Evolutionary conservation across 1,140 invertebrate species (phyloP).

Genomic region (Aphelenchoides avenae): DNA sequence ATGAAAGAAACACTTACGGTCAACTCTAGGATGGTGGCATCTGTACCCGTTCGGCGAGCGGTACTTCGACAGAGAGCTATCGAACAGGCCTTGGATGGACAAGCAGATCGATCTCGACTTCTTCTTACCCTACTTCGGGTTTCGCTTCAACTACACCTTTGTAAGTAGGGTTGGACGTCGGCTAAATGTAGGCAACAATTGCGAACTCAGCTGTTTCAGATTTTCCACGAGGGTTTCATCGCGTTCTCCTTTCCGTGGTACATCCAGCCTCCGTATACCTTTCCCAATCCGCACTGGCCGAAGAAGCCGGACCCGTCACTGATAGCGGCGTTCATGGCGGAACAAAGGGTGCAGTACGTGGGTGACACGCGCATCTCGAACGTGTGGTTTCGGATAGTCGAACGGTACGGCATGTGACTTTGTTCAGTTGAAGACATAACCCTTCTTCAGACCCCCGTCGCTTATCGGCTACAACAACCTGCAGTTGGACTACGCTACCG

Average conservation of each 20-base stretch:
- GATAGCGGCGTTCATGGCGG: conserved; percentile 85
- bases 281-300: conserved; percentile 80
- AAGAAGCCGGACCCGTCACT: conserved; percentile 80
- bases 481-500: conserved; percentile 25
- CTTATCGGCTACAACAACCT: conserved; percentile 44
- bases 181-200: background rate
- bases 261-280: conserved; percentile 75
- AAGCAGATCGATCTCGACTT: conserved; percentile 64
- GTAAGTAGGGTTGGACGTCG: conserved; percentile 64
- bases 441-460: conserved; percentile 25
- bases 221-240: conserved; percentile 41
- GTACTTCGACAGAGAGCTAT: conserved; percentile 35
- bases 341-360: conserved; percentile 58
- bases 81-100: conserved; percentile 50
- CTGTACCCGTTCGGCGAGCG: conserved; percentile 41
- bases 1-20: conserved; percentile 2
- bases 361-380: conserved; percentile 45
- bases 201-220: too few relatives aligned
- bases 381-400: conserved; percentile 45
- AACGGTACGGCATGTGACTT: conserved; percentile 22
- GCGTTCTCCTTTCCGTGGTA: conserved; percentile 47
- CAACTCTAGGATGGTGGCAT: conserved; percentile 41
- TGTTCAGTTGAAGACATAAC: conserved; percentile 1
- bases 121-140: conserved; percentile 85
- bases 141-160: conserved; percentile 85